Base-by-base conservation (phyloP, 1,140 invertebrate genomes). In the Drosophila kepulauana region DNA sequence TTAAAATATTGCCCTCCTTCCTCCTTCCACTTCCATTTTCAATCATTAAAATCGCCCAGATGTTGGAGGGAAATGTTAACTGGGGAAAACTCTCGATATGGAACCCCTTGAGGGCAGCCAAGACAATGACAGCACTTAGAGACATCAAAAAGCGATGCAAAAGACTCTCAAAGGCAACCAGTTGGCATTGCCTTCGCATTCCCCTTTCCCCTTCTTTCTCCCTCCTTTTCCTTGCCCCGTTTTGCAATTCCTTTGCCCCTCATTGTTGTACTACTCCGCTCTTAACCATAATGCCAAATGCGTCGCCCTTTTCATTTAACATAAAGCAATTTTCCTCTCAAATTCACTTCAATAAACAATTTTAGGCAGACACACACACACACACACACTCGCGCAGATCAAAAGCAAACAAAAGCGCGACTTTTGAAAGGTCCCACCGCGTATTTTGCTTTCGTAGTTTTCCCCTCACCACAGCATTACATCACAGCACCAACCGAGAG, bases 321-420 rank as follows among this genome's bases (percentile, higher is more conserved):
- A 87, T 82, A 87, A 87, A 87, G 82, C 82, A 87, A 87, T 87
- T 87, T 87, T 87, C 82, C 82, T 79, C 79, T 87, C 65, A 87
- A 87, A 82, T 87, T 87, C 82, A 87, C 82, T 87, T 87, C 82
- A 87, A 82, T 87, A 87, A 87, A 79, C 82, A 87, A 87, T 87
- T 87, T 87, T 68, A 77, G 54, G 38, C 66, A 69, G 66, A 52
- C 65, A 41, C 16, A 54, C 71, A 74, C n/a, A 56, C 58, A 41
- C 41, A 66, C 59, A 59, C 63, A 49, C 48, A 56, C 43, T 62
- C 62, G 58, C 48, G 35, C 63, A 71, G 45, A 67, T 72, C 45
- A 48, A 78, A 74, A 69, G 52, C 64, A 64, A 58, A 54, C 48
- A 52, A 62, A 62, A 67, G 69, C 70, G 69, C 69, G 69, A 77